Conservation (phyloP, 2,888 invertebrate species). For the Opisthograptis luteolata region DNA sequence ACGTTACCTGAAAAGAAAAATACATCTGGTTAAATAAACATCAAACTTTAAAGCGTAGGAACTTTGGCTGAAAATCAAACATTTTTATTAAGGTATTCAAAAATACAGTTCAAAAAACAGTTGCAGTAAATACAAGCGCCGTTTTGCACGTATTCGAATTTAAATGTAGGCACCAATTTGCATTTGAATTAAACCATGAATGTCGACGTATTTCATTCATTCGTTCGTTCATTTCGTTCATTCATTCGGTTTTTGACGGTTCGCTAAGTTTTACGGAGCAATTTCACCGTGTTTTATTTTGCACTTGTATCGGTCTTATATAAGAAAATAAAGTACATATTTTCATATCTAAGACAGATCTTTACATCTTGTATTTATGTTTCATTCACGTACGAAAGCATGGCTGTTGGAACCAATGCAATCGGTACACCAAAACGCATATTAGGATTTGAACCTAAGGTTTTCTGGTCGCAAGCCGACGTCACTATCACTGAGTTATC, state of each 20-base stretch:
- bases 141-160: slow-evolving; percentile 52
- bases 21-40: neutral
- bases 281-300: neutral
- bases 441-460: no score
- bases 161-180: slow-evolving; percentile 57
- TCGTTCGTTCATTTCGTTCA: slow-evolving; percentile 42
- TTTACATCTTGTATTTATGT: no score
- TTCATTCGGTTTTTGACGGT: slow-evolving; percentile 11
- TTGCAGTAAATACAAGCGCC: slow-evolving; percentile 43
- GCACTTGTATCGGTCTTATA: neutral
- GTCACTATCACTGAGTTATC: no score
- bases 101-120: neutral
- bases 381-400: no score
- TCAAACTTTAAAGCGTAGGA: neutral
- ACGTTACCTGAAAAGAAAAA: slow-evolving; percentile 20
- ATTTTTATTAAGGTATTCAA: neutral
- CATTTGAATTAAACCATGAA: slow-evolving; percentile 64
- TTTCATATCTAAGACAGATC: no score
- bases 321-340: no score
- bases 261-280: slow-evolving; percentile 11
- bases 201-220: slow-evolving; percentile 43
- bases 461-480: no score
- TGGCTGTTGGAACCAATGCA: no score
- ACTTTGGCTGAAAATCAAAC: no score
- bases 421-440: no score